A percentile compares a stretch with the other conserved stretches of the same genome.
Conservation (phyloP, 2,113 vertebrate genomes). For the Notiomystis cincta region DNA sequence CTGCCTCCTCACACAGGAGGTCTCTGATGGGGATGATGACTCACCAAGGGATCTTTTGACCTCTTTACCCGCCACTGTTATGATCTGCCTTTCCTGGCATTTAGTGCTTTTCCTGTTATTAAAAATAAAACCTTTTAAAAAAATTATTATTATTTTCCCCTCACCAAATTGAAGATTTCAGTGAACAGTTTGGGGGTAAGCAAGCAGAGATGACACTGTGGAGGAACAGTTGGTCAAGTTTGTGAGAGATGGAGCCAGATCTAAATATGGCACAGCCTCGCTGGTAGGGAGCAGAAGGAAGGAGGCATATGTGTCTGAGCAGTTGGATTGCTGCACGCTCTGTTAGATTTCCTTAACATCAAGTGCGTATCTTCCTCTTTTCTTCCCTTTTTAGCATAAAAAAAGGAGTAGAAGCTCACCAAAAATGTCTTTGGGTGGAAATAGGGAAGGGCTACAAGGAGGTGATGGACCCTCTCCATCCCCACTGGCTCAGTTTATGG, state of each 20-base stretch:
- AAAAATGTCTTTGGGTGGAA: neutral
- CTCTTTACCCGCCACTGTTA: neutral
- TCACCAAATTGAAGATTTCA: neutral
- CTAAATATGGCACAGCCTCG: slow-evolving; percentile 36
- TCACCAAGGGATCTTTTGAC: neutral
- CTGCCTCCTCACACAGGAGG: neutral
- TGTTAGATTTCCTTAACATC: slow-evolving; percentile 46
- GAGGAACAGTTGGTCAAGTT: slow-evolving; percentile 55
- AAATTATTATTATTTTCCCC: neutral
- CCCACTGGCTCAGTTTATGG: neutral
- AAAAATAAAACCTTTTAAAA: neutral
- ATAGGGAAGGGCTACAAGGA: neutral
- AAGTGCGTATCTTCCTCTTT: neutral
- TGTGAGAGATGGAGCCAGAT: slow-evolving; percentile 26
- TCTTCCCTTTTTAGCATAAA: slow-evolving; percentile 3
- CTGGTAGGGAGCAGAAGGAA: slow-evolving; percentile 46
- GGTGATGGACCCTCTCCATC: neutral
- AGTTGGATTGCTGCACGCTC: slow-evolving; percentile 23
- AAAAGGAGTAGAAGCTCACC: neutral
- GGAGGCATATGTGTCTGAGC: slow-evolving; percentile 40
- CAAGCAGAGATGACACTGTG: neutral
- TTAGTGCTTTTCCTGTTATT: neutral
- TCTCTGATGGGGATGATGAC: neutral
- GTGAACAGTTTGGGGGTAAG: slow-evolving; percentile 46
- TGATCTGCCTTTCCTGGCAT: neutral